Conservation (phyloP, 2,888 invertebrate species). For the Lasioglossum lativentre region DNA sequence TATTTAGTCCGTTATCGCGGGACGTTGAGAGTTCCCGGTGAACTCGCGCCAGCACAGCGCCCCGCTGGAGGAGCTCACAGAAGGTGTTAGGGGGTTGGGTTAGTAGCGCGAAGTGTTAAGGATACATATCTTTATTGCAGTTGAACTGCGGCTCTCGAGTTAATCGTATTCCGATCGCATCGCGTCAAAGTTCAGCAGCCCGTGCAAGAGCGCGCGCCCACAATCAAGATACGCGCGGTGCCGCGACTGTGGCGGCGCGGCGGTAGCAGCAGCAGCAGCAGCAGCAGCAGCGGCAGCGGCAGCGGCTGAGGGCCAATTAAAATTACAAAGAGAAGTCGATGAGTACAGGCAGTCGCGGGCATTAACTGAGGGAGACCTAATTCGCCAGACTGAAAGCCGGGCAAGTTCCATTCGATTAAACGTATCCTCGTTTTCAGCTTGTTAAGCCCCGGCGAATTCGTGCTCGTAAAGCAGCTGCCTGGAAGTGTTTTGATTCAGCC, state of each 20-base stretch:
- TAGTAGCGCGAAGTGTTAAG: constrained; percentile 16
- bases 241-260: constrained; percentile 18
- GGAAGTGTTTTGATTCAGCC: constrained; percentile 41
- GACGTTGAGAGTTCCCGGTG: constrained; percentile 15
- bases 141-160: constrained; percentile 27
- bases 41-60: neutral
- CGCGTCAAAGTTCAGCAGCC: constrained; percentile 40
- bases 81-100: neutral
- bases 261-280: neutral
- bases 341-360: constrained; percentile 50
- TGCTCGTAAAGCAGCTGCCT: constrained; percentile 12
- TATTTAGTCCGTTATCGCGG: constrained; percentile 22
- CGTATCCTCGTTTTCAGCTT: constrained; percentile 64
- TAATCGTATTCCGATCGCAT: constrained; percentile 65
- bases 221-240: constrained; percentile 61
- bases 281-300: constrained; percentile 2
- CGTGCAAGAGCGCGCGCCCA: constrained; percentile 48
- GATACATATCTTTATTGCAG: constrained; percentile 35
- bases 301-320: constrained; percentile 64
- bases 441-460: constrained; percentile 57
- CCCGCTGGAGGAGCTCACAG: neutral
- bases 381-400: constrained; percentile 39
- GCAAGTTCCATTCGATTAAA: constrained; percentile 64
- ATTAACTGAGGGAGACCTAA: constrained; percentile 56
- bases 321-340: constrained; percentile 70